These are phyloP conservation scores for Agrilus planipennis DNA, from an alignment of 1,140 invertebrate species.

Conservation along the genomic window DNA sequence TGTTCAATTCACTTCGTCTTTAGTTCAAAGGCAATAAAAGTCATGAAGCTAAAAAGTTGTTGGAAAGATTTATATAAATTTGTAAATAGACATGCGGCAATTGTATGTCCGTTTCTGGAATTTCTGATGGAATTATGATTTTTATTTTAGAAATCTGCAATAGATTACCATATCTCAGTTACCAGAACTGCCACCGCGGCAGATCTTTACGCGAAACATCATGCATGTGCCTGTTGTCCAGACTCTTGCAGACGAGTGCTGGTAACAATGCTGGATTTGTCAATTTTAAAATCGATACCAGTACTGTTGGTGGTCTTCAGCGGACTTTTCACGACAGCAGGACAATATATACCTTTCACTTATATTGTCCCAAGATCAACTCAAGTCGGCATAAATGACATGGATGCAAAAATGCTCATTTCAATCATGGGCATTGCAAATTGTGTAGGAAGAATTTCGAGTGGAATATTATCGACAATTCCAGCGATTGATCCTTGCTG, in stretches of 20 bases:
- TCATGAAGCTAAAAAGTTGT: too few species aligned
- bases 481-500: conserved; percentile 53
- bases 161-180: conserved; percentile 72
- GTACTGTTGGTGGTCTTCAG: conserved; percentile 75
- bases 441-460: conserved; percentile 68
- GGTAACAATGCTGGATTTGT: conserved; percentile 72
- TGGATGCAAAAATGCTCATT: conserved; percentile 52
- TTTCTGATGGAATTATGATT: too few species aligned
- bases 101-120: too few species aligned
- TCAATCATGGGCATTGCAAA: conserved; percentile 78
- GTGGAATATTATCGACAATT: conserved; percentile 63
- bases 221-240: too few species aligned
- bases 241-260: too few species aligned
- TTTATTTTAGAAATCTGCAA: conserved; percentile 47
- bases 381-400: conserved; percentile 31
- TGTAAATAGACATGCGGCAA: too few species aligned
- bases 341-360: conserved; percentile 86
- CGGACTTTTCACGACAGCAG: conserved; percentile 82
- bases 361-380: conserved; percentile 52
- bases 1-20: too few species aligned
- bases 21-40: too few species aligned
- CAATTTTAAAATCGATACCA: conserved; percentile 67
- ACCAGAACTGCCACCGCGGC: conserved; percentile 62
- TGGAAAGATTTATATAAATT: too few species aligned
- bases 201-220: too few species aligned